Percentiles rank a stretch among this genome's conserved stretches.
These are phyloP conservation scores for Cebus imitator DNA, from an alignment of 2,113 vertebrate genomes.

Conservation along the genomic window DNA sequence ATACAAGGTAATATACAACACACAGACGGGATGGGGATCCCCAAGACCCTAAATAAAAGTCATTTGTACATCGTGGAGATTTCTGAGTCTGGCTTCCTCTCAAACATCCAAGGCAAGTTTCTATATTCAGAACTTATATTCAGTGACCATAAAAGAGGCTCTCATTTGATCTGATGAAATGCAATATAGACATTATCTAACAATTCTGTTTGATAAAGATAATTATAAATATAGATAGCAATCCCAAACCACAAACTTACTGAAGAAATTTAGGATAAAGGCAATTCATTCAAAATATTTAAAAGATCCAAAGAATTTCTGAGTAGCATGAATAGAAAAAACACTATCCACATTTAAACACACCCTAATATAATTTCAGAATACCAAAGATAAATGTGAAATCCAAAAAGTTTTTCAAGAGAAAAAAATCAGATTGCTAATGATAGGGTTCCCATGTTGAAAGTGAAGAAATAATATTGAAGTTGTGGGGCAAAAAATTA, in stretches of 20 bases:
- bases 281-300: slow-evolving; percentile 38
- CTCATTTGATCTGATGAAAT: background rate
- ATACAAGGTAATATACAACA: background rate
- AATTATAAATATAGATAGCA: slow-evolving; percentile 3
- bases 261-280: slow-evolving; percentile 3
- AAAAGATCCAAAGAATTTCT: slow-evolving; percentile 9
- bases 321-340: slow-evolving; percentile 26
- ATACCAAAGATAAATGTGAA: background rate
- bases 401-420: slow-evolving; percentile 24
- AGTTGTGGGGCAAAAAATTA: background rate
- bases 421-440: background rate
- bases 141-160: background rate
- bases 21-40: background rate
- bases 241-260: slow-evolving; percentile 8
- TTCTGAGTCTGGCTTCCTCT: background rate
- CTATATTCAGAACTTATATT: background rate
- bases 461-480: background rate
- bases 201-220: background rate
- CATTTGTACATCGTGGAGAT: background rate
- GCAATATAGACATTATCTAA: background rate
- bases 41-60: background rate
- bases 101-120: background rate
- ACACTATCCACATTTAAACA: background rate
- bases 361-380: background rate
- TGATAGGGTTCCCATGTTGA: background rate